Evolutionary conservation across 2,888 invertebrate species (phyloP), one percentile per base, ranked within the genome.

Genomic region (Gnatocerus cornutus): DNA sequence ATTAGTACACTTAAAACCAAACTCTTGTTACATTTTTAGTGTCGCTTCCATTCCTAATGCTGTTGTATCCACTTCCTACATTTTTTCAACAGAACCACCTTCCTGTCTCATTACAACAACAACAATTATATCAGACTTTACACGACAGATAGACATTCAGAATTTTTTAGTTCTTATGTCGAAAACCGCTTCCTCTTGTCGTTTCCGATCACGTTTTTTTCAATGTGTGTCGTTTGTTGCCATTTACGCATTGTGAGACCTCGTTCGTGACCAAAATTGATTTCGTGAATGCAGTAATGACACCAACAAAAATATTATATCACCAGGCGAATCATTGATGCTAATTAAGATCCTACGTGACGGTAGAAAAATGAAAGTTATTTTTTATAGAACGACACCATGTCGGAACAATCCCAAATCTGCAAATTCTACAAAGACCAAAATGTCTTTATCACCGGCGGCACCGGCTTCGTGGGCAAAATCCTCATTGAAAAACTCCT

Each of bases 401-500:
- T 67, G 66, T 27, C 8, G 41, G 55, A 50, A 50, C 12, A 33
- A 16, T 81, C 82, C 0, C 68, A 76, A 67, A 80, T 85, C 30
- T 81, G 83, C 55, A 75, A 80, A 30, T 86, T 86, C 75, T 86
- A 84, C 79, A 77, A 80, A 29, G 82, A 79, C 4, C 74, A 78
- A 30, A 84, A 82, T 30, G 81, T 87, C 8, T 82, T 87, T 56
- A 77, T 87, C 43, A 87, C 87, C 0, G 87, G 87, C 0, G 86
- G 84, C 9, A 91, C 90, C 1, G 90, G 90, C 64, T 88, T 88
- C 76, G 77, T 88, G 76, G 88, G 88, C 1, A 87, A 87, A 77
- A 82, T 90, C 0, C 79, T 90, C 0, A 86, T 90, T 68, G 89
- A 90, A 78, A 90, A 90, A 80, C 81, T 90, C 43, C 80, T 90